Evolutionary conservation across 2,888 invertebrate species (phyloP), one percentile per base, ranked within the genome.

Genomic region (Melanostoma scalare): DNA sequence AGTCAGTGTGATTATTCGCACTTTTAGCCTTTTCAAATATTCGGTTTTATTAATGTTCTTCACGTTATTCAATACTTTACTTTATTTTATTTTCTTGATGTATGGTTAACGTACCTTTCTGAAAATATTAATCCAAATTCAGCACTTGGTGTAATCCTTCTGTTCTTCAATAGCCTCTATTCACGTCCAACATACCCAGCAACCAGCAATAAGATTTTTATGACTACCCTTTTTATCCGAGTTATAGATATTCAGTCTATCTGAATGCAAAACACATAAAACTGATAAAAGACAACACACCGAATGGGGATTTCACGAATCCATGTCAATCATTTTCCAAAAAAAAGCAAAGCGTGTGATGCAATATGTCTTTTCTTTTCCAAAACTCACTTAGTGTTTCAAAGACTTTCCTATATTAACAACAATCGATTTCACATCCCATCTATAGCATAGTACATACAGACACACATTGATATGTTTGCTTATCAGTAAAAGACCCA

Each of bases 241-340:
- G 20, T 20, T 20, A 20, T 20, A 20, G 20, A 20, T 20, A 20
- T 20, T 20, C 6, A 53, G 35, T 53, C 35, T 53, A 53, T 76
- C 9, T 40, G 6, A 68, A 74, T 52, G 71, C 68, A 67, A 60
- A 71, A 46, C 65, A 61, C 71, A 72, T 53, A 65, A 50, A 75
- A 61, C 52, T 58, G 63, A 65, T 38, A 61, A 48, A 58, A 69
- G 71, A 58, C 50, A 69, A 71, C 71, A 65, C 71, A 76, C 75
- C 31, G 48, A 56, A 20, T 60, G 44, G 38, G 67, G 61, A 67
- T 76, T 61, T 72, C 55, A 72, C 48, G 67, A 67, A 68, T 81
- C 67, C 55, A 77, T 76, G 76, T 76, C 76, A 81, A 81, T 81
- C 71, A 71, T 65, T 60, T 46, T 42, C 9, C 33, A 42, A 20